Evolutionary conservation across 2,797 vertebrate species (phyloP).

Genomic region (Clarias pachynema): DNA sequence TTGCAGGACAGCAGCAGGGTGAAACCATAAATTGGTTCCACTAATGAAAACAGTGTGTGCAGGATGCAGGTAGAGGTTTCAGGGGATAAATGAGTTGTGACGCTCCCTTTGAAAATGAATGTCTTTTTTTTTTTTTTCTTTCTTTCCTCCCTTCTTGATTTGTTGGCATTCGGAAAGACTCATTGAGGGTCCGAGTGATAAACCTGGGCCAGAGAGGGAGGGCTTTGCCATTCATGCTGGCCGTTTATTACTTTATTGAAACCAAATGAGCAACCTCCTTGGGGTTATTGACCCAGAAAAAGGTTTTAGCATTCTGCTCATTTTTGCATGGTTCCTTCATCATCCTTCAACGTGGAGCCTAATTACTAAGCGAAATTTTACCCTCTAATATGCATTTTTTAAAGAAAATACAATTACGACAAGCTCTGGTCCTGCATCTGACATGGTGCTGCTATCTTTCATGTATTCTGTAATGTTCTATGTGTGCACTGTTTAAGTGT

Average conservation of each 20-base stretch:
- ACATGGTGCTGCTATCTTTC: not conserved
- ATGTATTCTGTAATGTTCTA: not conserved
- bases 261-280: conserved; percentile 69
- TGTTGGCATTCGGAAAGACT: conserved; percentile 64
- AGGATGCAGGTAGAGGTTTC: conserved; percentile 81
- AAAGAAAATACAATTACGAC: not conserved
- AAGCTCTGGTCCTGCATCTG: too few relatives aligned
- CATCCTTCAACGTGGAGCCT: not conserved
- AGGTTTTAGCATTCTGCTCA: not conserved
- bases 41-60: conserved; percentile 82
- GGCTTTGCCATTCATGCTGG: conserved; percentile 48
- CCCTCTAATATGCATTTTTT: not conserved
- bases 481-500: not conserved
- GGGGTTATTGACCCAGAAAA: conserved; percentile 17
- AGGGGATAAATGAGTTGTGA: conserved; percentile 79
- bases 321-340: not conserved
- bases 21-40: conserved; percentile 82
- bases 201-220: conserved; percentile 67
- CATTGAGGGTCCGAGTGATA: conserved; percentile 68
- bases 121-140: conserved; percentile 61
- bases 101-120: conserved; percentile 78
- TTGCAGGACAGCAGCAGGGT: conserved; percentile 54
- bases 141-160: conserved; percentile 54
- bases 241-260: conserved; percentile 71
- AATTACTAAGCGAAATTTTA: not conserved